A percentile compares a stretch with the other conserved stretches of the same genome.
Conservation (phyloP, 64 coral and sea anemone species). For the Pachyseris speciosa region DNA sequence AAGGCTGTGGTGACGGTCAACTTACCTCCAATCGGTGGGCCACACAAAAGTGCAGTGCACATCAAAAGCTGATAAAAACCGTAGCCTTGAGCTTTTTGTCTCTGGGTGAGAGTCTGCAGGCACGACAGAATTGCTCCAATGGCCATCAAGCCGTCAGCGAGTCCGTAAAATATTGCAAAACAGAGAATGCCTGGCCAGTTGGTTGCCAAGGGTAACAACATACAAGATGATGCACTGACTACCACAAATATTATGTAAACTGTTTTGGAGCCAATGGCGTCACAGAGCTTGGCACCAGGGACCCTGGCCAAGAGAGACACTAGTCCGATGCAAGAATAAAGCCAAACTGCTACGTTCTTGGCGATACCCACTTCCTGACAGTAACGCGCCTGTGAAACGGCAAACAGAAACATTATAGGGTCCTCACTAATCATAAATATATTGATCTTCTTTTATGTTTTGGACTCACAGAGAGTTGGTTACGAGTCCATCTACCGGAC, state of each 20-base stretch:
- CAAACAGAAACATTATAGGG: background rate
- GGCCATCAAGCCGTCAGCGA: slow-evolving; percentile 22
- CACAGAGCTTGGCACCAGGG: slow-evolving; percentile 22
- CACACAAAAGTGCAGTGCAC: background rate
- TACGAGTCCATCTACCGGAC: no score
- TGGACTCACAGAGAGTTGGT: no score
- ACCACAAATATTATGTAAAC: background rate
- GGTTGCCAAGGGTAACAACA: slow-evolving; percentile 6
- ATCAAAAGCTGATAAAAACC: background rate
- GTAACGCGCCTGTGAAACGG: background rate
- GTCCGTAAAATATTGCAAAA: slow-evolving; percentile 1
- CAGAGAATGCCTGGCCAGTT: background rate
- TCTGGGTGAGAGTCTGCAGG: background rate
- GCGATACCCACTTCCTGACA: slow-evolving; percentile 35
- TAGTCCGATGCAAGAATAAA: slow-evolving; percentile 12
- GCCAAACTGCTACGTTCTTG: background rate
- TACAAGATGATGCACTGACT: background rate
- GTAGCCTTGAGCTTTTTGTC: slow-evolving; percentile 37
- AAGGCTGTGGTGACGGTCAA: background rate
- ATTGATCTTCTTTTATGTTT: no score
- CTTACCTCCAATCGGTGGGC: slow-evolving; percentile 37
- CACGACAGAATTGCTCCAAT: background rate
- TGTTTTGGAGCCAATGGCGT: background rate
- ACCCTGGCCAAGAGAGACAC: slow-evolving; percentile 2
- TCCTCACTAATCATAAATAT: no score